Evolutionary conservation across 2,797 vertebrate species (phyloP).

Genomic region (Anas georgica): DNA sequence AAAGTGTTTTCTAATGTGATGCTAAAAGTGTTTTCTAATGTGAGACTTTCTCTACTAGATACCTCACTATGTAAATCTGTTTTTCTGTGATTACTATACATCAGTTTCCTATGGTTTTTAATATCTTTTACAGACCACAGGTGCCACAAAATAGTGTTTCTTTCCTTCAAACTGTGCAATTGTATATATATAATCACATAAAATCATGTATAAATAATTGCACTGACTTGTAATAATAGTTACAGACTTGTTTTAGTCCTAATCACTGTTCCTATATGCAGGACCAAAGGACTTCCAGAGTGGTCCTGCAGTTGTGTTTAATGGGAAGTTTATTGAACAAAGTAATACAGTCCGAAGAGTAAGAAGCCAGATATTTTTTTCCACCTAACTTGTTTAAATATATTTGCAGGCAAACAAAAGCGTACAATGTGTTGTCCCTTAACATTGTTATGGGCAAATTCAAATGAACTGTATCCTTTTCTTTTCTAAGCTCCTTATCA

Average conservation of each 20-base stretch:
- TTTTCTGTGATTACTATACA: not conserved
- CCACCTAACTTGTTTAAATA: not conserved
- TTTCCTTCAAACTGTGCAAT: not conserved
- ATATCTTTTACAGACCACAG: not conserved
- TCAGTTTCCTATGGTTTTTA: not conserved
- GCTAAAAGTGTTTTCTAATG: not conserved
- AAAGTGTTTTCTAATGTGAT: not conserved
- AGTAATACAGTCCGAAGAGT: not conserved
- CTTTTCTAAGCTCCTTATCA: not conserved
- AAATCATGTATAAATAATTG: not conserved
- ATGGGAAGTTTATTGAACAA: not conserved
- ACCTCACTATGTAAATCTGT: not conserved
- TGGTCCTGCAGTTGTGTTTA: not conserved
- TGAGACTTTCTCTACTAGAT: not conserved
- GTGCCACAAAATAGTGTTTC: not conserved
- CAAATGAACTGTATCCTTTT: fast-evolving
- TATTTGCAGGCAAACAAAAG: not conserved
- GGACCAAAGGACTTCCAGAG: not conserved
- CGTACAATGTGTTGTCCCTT: not conserved
- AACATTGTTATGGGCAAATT: not conserved
- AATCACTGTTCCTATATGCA: not conserved
- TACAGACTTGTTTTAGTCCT: not conserved
- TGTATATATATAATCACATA: not conserved
- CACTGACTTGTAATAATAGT: not conserved
- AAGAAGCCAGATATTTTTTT: not conserved